Conservation (phyloP, 2,797 vertebrate species). For the Myotis daubentonii region DNA sequence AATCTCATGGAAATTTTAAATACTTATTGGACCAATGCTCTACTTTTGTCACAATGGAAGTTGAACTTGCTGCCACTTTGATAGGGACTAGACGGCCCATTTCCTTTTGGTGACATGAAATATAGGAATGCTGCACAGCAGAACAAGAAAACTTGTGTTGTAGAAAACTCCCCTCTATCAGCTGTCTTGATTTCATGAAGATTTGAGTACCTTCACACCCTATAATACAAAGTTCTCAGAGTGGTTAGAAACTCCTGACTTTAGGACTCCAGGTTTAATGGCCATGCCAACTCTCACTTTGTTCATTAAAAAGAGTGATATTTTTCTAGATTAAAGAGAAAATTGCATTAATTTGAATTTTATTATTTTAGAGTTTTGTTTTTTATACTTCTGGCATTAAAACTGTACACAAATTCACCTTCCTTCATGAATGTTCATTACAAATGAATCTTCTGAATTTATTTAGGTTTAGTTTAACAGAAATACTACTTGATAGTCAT, state of each 20-base stretch:
- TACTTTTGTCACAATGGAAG: background rate
- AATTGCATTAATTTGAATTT: constrained; percentile 49
- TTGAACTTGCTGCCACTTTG: background rate
- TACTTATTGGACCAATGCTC: background rate
- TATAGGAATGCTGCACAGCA: background rate
- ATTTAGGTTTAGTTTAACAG: constrained; percentile 1
- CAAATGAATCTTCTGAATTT: background rate
- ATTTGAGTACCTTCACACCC: background rate
- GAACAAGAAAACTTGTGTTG: background rate
- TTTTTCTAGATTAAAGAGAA: constrained; percentile 34
- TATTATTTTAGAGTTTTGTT: constrained; percentile 31
- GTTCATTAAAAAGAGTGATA: background rate
- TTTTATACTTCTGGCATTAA: background rate
- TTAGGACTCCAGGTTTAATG: background rate
- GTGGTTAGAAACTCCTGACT: background rate
- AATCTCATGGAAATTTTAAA: background rate
- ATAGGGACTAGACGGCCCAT: background rate
- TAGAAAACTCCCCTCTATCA: background rate
- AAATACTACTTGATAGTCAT: background rate
- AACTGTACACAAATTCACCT: background rate
- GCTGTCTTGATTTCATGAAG: background rate
- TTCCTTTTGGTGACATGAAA: background rate
- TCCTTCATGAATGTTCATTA: constrained; percentile 2
- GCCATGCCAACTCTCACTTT: background rate
- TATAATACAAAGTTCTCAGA: background rate